Percentiles rank a stretch among this genome's conserved stretches.
These are phyloP conservation scores for Ictalurus furcatus DNA, from an alignment of 2,113 vertebrate species.

Conservation along the genomic window DNA sequence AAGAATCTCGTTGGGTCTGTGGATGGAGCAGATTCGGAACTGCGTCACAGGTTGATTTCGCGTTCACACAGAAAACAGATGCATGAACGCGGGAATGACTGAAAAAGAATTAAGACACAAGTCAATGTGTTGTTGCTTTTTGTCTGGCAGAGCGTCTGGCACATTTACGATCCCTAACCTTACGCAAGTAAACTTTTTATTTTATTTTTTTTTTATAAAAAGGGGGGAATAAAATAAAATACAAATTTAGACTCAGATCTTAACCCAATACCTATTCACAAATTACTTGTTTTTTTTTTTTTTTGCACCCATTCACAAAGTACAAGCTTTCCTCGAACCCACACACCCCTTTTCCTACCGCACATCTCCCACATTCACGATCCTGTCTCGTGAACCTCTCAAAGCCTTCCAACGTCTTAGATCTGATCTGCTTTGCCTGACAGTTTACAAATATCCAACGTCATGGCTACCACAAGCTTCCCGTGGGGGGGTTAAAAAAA, in stretches of 20 bases:
- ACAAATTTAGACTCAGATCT: background rate
- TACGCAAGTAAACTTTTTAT: too few relatives aligned
- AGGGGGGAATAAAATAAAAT: background rate
- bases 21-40: background rate
- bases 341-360: constrained; percentile 10
- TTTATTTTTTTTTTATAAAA: too few relatives aligned
- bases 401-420: background rate
- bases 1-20: too few relatives aligned
- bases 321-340: background rate
- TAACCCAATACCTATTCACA: background rate
- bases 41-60: constrained; percentile 45
- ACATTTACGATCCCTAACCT: background rate
- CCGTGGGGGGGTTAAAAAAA: background rate
- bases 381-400: background rate
- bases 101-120: background rate
- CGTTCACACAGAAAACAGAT: background rate
- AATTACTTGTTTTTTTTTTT: constrained; percentile 4
- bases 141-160: background rate
- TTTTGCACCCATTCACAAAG: background rate
- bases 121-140: background rate
- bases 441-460: constrained; percentile 3
- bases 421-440: background rate
- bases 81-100: background rate
- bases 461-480: background rate
- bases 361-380: background rate